phyloP scores from a whole-genome alignment of 64 coral and sea anemone species.

The Exaiptasia diaphana region DNA sequence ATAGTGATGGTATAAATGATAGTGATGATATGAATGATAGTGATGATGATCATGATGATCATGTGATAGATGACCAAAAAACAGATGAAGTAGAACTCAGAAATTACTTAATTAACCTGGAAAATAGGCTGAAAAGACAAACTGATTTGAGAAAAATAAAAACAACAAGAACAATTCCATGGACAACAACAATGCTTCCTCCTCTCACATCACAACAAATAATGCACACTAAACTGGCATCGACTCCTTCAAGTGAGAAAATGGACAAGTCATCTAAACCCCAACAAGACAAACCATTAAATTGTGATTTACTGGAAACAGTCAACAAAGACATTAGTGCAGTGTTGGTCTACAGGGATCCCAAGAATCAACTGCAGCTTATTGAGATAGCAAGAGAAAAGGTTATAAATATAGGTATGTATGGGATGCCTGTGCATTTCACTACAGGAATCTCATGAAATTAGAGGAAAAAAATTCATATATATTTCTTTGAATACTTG shows the following conservation, averaged over 20 bases:
- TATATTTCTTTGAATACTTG: background rate
- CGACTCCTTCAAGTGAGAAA: background rate
- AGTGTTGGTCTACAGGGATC: conserved; percentile 17
- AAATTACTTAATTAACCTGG: no score
- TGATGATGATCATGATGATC: background rate
- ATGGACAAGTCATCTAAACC: background rate
- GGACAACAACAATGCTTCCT: no score
- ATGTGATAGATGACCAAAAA: no score
- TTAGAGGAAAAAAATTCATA: background rate
- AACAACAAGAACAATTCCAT: no score
- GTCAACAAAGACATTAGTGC: background rate
- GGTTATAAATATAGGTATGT: conserved; percentile 32
- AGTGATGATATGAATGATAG: background rate
- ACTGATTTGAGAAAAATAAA: no score
- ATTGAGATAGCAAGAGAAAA: conserved; percentile 21
- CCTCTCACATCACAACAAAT: no score
- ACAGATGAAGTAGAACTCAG: no score
- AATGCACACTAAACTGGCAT: no score
- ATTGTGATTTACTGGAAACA: background rate
- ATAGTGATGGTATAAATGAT: background rate
- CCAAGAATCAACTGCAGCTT: background rate
- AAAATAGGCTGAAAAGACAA: no score
- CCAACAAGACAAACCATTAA: background rate
- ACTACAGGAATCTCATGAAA: background rate
- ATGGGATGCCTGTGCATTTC: no score